phyloP scores from a whole-genome alignment of 2,888 invertebrate species.

The Spisula subtruncata region DNA sequence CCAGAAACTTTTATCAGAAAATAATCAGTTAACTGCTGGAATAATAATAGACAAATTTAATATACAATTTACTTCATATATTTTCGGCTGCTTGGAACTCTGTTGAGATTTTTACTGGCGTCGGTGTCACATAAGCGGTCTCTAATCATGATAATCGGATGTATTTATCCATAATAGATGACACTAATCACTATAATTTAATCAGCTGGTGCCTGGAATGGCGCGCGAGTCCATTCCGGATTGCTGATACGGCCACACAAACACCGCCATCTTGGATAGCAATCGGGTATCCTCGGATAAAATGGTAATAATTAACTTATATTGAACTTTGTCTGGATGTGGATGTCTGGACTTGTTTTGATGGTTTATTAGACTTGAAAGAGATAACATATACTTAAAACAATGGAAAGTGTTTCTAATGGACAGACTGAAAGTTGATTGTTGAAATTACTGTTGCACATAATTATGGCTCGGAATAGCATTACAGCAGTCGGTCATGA shows the following conservation, averaged over 20 bases:
- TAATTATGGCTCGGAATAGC: no score
- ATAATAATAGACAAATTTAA: no score
- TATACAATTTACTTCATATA: no score
- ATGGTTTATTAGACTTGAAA: neutral
- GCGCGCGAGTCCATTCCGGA: constrained; percentile 13
- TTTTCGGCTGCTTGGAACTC: no score
- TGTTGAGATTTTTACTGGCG: no score
- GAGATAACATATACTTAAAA: neutral
- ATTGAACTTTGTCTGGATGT: neutral
- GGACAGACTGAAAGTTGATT: neutral
- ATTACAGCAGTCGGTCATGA: no score
- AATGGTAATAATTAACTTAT: neutral
- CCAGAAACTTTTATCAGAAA: no score
- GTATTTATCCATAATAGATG: no score
- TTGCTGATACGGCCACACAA: neutral
- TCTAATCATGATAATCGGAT: no score
- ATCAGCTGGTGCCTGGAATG: constrained; percentile 10
- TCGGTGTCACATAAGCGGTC: no score
- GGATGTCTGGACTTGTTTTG: neutral
- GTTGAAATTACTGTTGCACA: no score
- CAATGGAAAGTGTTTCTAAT: neutral
- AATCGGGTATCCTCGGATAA: constrained; percentile 7
- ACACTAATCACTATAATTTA: constrained; percentile 24
- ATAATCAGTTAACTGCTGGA: no score
- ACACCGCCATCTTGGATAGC: neutral